These are phyloP conservation scores for Aelia acuminata DNA, from an alignment of 2,888 invertebrate species.

Conservation along the genomic window DNA sequence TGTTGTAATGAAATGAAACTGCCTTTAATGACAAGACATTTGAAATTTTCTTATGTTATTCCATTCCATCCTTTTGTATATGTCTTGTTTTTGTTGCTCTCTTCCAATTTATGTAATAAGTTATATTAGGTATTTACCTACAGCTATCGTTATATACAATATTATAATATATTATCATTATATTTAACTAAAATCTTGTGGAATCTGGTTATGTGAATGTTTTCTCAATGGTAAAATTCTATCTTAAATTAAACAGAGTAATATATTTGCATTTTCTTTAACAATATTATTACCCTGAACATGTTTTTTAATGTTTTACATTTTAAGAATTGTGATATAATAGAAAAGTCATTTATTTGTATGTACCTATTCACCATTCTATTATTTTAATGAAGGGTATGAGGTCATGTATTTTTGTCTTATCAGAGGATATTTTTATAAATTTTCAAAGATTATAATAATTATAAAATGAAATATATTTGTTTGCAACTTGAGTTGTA, in stretches of 20 bases:
- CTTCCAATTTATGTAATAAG: neutral
- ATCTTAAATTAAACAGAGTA: neutral
- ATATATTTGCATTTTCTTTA: neutral
- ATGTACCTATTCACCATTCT: neutral
- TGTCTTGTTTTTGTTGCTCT: neutral
- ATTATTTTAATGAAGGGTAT: neutral
- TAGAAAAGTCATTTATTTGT: neutral
- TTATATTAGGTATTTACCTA: too few species aligned
- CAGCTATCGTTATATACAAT: too few species aligned
- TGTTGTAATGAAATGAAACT: neutral
- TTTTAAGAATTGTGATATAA: neutral
- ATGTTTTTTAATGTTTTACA: neutral
- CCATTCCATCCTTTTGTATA: neutral
- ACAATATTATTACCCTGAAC: neutral
- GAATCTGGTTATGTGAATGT: neutral
- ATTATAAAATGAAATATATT: neutral
- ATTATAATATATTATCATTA: too few species aligned
- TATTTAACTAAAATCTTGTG: neutral
- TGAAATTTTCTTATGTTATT: neutral
- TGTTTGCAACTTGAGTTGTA: neutral
- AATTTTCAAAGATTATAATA: neutral
- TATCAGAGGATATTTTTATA: conserved; percentile 8
- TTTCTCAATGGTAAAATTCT: neutral
- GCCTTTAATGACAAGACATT: neutral
- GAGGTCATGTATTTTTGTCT: neutral